Base-by-base conservation (phyloP, 1,140 invertebrate species). In the Cotesia glomerata region DNA sequence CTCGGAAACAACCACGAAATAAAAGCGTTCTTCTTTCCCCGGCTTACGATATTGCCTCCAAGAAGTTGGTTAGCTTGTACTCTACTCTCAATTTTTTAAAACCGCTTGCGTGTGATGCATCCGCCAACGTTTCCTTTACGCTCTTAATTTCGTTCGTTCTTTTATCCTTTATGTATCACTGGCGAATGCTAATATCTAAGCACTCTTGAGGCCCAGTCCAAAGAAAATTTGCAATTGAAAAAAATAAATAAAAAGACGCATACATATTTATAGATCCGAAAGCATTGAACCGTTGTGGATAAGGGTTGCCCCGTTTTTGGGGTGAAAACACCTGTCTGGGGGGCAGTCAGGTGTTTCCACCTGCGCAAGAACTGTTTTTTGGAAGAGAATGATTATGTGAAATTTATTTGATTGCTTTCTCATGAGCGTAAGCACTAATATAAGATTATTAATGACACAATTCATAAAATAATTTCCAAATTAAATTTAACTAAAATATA, bases 1-100 rank as follows among this genome's bases (percentile, higher is more conserved):
- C 80, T 81, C 78, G 78, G 78, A 83, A 84, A 86, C 78, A 80
- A 80, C 71, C 61, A 69, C 72, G 76, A 75, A 26, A 26, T 26
- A 26, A 26, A 77, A 78, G 73, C 56, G 16, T 51, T 69, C 70
- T 67, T 69, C 68, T 74, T 45, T 58, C 49, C 32, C 26, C 26
- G 26, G 26, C 26, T 26, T 26, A 26, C 26, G 26, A 26, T 26
- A 26, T 26, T 26, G 26, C 26, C 26, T 26, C 26, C 26, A 26
- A 26, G 26, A 26, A 26, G 26, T 26, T 26, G 26, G 26, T 26
- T 26, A 26, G 26, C 26, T 26, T 26, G 26, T 26, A 26, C 26
- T 26, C 26, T 11, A 75, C 34, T 39, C 39, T 69, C 52, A 65
- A 58, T 74, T 49, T 73, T 70, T 49, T 52, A 45, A 70, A 32